Evolutionary conservation across 2,797 vertebrate species (phyloP), one percentile per base, ranked within the genome.

Genomic region (Synanceia verrucosa): DNA sequence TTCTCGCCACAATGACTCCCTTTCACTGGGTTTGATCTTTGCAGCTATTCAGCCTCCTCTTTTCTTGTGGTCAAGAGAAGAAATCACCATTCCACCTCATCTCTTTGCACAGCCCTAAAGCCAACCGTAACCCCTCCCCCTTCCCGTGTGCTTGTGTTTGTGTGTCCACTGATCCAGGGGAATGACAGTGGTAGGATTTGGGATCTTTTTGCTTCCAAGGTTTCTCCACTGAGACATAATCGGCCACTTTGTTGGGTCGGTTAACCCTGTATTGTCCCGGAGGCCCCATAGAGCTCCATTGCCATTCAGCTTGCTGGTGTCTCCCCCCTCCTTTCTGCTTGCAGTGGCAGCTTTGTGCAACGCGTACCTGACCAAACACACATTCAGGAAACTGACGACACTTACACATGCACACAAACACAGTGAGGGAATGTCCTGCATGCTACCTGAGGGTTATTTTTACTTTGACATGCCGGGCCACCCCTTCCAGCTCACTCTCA

Each of bases 11-110:
- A 91, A 81, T 88, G 86, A 81, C 65, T 89, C 86, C 81, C 75
- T 88, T 90, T 93, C 80, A 82, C 76, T 46, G 59, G 77, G 89
- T 87, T 87, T 92, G 88, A 93, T 92, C 88, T 91, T 73, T 81
- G 57, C 84, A 83, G 84, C 83, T 72, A 83, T 84, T 84, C 78
- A 75, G 48, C 73, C 65, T 91, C 73, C 77, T 85, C 64, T 75
- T 88, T 87, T 82, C 79, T 76, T 58, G 59, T 82, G 88, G 69
- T 89, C 78, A 81, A 77, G 70, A 79, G 78, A 83, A 70, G 70
- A 84, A 65, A 41, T 65, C 79, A 66, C 61, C 53, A 73, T 72
- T 67, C 53, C 69, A 77, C 52, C 73, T 70, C 44, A 0, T 70
- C 59, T 80, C 76, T 75, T 73, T 62, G 51, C 67, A 73, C 70